phyloP scores from a whole-genome alignment of 2,797 vertebrate species.

The Cercopithecus diana region DNA sequence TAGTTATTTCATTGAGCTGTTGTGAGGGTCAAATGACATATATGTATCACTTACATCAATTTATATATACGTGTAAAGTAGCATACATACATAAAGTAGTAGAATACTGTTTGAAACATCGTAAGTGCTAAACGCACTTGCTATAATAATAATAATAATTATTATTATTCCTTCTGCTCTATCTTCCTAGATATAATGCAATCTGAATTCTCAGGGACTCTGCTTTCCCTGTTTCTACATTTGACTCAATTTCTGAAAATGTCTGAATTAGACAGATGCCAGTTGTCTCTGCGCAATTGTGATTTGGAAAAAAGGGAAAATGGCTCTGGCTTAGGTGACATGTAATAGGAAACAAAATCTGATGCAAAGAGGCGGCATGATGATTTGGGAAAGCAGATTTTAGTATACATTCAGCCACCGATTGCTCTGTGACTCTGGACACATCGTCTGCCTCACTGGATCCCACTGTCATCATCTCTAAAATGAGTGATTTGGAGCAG shows the following conservation, averaged over 20 bases:
- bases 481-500: neutral
- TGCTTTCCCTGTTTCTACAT: neutral
- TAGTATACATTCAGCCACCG: neutral
- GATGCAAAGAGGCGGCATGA: neutral
- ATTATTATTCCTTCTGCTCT: neutral
- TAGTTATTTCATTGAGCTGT: neutral
- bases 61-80: neutral
- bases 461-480: neutral
- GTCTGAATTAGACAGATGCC: neutral
- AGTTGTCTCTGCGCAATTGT: neutral
- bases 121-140: neutral
- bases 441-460: fast-evolving
- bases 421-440: neutral
- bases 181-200: neutral
- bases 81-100: neutral
- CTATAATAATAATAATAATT: neutral
- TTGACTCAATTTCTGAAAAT: conserved; percentile 1
- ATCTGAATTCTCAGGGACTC: neutral
- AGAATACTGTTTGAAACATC: neutral
- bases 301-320: neutral
- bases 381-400: neutral
- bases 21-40: neutral
- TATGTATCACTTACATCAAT: fast-evolving
- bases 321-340: neutral
- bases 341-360: neutral